Evolutionary conservation across 2,888 invertebrate genomes (phyloP), one percentile per base, ranked within the genome.

Genomic region (Aleiodes leptofemur): DNA sequence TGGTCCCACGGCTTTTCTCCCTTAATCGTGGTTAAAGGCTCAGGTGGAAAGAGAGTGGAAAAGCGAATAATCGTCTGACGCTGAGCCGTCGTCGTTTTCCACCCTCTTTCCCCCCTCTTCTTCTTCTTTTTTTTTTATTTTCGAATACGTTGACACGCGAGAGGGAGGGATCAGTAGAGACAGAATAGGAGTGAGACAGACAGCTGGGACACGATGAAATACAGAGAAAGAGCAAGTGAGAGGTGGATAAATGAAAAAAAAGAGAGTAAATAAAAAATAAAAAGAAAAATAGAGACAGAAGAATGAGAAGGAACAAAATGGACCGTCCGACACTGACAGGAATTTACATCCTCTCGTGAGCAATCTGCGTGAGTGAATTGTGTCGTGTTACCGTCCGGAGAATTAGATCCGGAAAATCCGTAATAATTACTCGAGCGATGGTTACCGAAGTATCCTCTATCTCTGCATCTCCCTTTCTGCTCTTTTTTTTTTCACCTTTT

Each of bases 281-380:
- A n/a, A 53, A 66, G 68, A 59, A 70, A 48, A 51, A 68, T 68
- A 38, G 56, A 51, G 64, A 81, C 76, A 78, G 77, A 81, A 79
- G 64, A 81, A 64, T 64, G 64, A 83, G 81, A 74, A 78, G 74
- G 76, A 81, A 82, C 84, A 87, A 87, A 87, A 88, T 86, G 86
- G 86, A 87, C 86, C 85, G 83, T 85, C 85, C 84, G 84, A 87
- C 64, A 64, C 86, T 86, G 86, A 86, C 86, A 87, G 87, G 86
- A 88, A 88, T 88, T 88, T 87, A 87, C 87, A 87, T 87, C 85
- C 86, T 87, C 84, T 84, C 86, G 84, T 83, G 86, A 86, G 87
- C 87, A 88, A 87, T 88, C 87, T 88, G 87, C 88, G 88, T 88
- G 87, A 88, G 87, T 88, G 88, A 87, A 88, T 88, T 87, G 87